Evolutionary conservation across 1,140 invertebrate genomes (phyloP).

Genomic region (Odontomachus brunneus): DNA sequence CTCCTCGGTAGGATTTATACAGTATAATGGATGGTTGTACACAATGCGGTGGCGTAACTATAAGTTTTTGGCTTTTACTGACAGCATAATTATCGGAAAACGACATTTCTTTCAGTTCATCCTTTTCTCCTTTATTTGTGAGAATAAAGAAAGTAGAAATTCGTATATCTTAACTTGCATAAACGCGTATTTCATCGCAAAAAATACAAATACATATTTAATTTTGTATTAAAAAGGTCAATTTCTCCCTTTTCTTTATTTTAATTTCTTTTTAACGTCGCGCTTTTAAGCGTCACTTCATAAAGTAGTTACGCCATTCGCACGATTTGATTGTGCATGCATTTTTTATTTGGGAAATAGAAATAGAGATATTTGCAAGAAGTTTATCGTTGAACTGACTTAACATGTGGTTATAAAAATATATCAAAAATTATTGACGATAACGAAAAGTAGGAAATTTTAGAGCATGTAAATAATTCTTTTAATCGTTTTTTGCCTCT

Average conservation of each 20-base stretch:
- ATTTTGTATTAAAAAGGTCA: too few species aligned
- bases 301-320: background rate
- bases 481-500: background rate
- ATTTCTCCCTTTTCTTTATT: too few species aligned
- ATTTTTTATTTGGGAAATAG: background rate
- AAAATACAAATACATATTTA: too few species aligned
- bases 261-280: too few species aligned
- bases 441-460: background rate
- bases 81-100: too few species aligned
- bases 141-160: too few species aligned
- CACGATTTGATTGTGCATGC: conserved; percentile 36
- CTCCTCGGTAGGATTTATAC: conserved; percentile 77
- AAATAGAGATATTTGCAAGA: background rate
- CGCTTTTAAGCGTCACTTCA: too few species aligned
- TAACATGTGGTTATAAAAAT: background rate
- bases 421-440: background rate
- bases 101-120: too few species aligned
- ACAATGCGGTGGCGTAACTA: background rate
- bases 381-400: background rate
- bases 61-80: too few species aligned
- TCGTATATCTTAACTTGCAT: too few species aligned
- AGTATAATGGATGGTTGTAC: conserved; percentile 55
- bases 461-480: background rate
- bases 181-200: too few species aligned
- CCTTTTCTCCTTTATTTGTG: too few species aligned